Conservation (phyloP, 2,113 vertebrate genomes). For the Triplophysa tibetana region DNA sequence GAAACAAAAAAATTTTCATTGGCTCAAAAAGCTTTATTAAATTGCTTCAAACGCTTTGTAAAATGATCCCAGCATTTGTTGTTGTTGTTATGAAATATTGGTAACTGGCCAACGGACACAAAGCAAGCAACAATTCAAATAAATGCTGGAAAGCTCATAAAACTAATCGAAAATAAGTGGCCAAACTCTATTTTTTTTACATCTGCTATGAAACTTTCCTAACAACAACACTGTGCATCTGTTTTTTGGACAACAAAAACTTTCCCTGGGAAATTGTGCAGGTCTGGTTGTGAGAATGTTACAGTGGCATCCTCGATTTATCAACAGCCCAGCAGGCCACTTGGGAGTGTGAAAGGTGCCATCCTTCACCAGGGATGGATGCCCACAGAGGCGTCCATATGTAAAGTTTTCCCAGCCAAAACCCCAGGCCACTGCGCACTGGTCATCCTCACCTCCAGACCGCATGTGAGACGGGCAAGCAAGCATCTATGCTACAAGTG, state of each 20-base stretch:
- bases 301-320: slow-evolving; percentile 63
- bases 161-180: slow-evolving; percentile 14
- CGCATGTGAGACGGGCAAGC: neutral
- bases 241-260: slow-evolving; percentile 17
- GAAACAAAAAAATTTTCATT: too few relatives aligned
- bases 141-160: too few relatives aligned
- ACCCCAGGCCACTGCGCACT: slow-evolving; percentile 31
- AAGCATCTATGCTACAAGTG: slow-evolving; percentile 39
- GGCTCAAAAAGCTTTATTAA: too few relatives aligned
- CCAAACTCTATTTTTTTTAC: slow-evolving; percentile 4
- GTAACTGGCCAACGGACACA: too few relatives aligned
- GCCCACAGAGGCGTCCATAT: slow-evolving; percentile 52
- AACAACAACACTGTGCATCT: neutral
- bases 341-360: slow-evolving; percentile 61
- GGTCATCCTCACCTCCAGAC: slow-evolving; percentile 31
- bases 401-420: slow-evolving; percentile 50
- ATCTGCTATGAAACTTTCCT: neutral
- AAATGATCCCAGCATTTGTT: too few relatives aligned
- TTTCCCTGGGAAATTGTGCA: slow-evolving; percentile 8
- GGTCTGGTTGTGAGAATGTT: slow-evolving; percentile 62
- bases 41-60: too few relatives aligned
- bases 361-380: slow-evolving; percentile 66
- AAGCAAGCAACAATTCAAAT: too few relatives aligned
- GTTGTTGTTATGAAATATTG: too few relatives aligned
- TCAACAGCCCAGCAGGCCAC: slow-evolving; percentile 70